A percentile compares a stretch with the other conserved stretches of the same genome.
Evolutionary conservation across 2,113 vertebrate species (phyloP).

Genomic region (Chrysemys picta): DNA sequence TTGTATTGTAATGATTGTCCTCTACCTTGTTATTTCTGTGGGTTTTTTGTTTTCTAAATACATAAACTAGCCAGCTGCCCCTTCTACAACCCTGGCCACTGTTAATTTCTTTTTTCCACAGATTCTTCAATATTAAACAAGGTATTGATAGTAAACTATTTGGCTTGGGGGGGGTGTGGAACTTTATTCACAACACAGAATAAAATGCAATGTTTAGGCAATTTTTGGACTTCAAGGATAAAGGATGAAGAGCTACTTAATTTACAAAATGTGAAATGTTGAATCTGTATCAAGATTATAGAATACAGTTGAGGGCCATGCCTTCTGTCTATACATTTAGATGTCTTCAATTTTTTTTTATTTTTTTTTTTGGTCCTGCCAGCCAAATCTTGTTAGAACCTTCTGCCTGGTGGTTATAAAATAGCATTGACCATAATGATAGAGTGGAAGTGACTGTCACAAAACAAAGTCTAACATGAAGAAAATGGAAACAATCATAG

Average conservation of each 20-base stretch:
- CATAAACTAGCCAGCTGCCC: neutral
- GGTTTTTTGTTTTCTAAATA: slow-evolving; percentile 16
- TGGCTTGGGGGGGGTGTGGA: neutral
- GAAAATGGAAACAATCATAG: neutral
- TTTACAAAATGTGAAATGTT: neutral
- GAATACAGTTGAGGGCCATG: neutral
- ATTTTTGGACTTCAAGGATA: neutral
- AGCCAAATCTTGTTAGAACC: slow-evolving; percentile 18
- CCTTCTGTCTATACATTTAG: neutral
- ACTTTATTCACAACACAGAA: neutral
- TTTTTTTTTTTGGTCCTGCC: neutral
- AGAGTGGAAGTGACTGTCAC: neutral
- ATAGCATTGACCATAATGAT: neutral
- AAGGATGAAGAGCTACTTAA: neutral
- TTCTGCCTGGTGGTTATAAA: neutral
- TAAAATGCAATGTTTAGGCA: neutral
- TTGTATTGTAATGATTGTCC: neutral
- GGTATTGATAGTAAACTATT: slow-evolving; percentile 37
- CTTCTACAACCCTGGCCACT: neutral
- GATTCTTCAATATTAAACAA: slow-evolving; percentile 27
- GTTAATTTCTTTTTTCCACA: neutral
- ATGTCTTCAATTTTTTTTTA: neutral
- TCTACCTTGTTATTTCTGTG: neutral
- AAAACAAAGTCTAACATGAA: neutral
- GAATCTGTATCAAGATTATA: neutral